Conservation (phyloP, 1,140 invertebrate genomes). For the Drosophila parabipectinata region DNA sequence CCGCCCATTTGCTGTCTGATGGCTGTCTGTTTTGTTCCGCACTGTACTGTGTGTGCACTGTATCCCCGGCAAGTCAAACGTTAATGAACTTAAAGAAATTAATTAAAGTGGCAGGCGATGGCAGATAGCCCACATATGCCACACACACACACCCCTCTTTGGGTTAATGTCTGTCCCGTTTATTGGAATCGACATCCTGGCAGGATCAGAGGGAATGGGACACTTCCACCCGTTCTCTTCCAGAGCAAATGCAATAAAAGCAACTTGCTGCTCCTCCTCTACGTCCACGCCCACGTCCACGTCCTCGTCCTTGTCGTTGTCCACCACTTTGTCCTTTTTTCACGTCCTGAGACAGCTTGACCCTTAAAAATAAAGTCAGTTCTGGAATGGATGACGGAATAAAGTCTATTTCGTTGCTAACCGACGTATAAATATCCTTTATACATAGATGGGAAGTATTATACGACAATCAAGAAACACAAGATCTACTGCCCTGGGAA, state of each 20-base stretch:
- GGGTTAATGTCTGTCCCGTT: slow-evolving; percentile 63
- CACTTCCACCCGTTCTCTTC: slow-evolving; percentile 4
- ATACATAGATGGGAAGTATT: neutral
- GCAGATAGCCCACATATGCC: slow-evolving; percentile 31
- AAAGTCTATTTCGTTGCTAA: neutral
- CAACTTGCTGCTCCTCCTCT: slow-evolving; percentile 21
- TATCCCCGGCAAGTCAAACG: slow-evolving; percentile 71
- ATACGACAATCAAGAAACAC: no score
- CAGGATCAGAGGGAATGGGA: slow-evolving; percentile 11
- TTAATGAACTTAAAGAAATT: slow-evolving; percentile 82
- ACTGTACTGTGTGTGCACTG: slow-evolving; percentile 16
- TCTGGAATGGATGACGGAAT: neutral
- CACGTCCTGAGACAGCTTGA: slow-evolving; percentile 34
- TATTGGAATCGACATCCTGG: slow-evolving; percentile 75
- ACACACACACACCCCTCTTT: neutral
- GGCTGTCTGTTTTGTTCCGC: neutral
- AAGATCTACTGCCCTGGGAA: no score
- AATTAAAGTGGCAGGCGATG: slow-evolving; percentile 66
- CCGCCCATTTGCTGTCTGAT: slow-evolving; percentile 64
- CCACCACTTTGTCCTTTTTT: neutral
- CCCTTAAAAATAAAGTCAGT: slow-evolving; percentile 42
- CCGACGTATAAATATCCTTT: slow-evolving; percentile 12
- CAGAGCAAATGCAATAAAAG: slow-evolving; percentile 74
- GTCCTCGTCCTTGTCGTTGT: neutral
- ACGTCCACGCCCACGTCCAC: neutral